Conservation (phyloP, 2,888 invertebrate genomes). For the Dinocampus coccinellae region DNA sequence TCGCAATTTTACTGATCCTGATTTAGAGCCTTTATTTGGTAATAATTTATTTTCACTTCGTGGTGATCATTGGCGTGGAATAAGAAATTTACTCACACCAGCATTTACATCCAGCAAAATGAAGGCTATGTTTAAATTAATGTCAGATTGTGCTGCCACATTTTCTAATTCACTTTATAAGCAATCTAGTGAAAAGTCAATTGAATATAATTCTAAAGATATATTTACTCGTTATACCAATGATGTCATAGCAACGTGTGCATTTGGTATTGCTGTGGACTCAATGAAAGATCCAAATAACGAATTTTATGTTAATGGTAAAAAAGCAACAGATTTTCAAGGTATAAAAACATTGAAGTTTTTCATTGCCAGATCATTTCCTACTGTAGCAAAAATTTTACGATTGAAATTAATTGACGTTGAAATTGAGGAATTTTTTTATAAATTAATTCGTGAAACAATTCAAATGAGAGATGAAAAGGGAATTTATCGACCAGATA, state of each 20-base stretch:
- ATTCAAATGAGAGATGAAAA: constrained; percentile 33
- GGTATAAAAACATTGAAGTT: neutral
- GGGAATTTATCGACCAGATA: constrained; percentile 68
- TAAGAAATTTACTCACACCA: constrained; percentile 71
- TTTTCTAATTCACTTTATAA: constrained; percentile 54
- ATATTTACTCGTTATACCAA: constrained; percentile 52
- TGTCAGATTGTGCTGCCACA: constrained; percentile 61
- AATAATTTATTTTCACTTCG: constrained; percentile 49
- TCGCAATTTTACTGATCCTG: constrained; percentile 46
- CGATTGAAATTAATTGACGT: constrained; percentile 17
- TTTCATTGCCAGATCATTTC: neutral
- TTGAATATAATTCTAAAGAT: constrained; percentile 58
- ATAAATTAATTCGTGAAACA: constrained; percentile 33
- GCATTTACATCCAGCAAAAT: constrained; percentile 74
- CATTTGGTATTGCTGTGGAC: constrained; percentile 54
- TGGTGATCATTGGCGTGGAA: constrained; percentile 71
- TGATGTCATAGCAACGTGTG: constrained; percentile 58
- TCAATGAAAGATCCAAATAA: constrained; percentile 15
- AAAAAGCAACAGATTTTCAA: constrained; percentile 22
- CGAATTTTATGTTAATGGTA: constrained; percentile 26
- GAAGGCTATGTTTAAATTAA: constrained; percentile 71
- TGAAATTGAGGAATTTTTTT: constrained; percentile 33
- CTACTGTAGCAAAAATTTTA: constrained; percentile 20
- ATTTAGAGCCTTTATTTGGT: constrained; percentile 49
- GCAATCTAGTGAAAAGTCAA: constrained; percentile 30